phyloP scores from a whole-genome alignment of 2,888 invertebrate species.

The Helicoverpa assulta region DNA sequence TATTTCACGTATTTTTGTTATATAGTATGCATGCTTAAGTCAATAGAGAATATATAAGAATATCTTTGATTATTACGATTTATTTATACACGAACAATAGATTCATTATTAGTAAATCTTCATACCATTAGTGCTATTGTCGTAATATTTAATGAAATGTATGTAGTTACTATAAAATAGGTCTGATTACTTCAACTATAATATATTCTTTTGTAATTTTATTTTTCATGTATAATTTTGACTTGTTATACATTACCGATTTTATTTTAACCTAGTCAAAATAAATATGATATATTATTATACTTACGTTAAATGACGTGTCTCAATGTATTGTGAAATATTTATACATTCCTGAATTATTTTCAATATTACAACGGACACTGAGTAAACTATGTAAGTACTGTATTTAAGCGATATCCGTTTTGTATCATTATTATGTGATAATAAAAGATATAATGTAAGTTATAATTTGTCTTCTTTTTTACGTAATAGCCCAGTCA shows the following conservation, averaged over 20 bases:
- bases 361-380: conserved; percentile 1
- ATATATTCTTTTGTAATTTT: not conserved
- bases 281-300: conserved; percentile 12
- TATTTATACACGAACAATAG: conserved; percentile 2
- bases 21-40: not conserved
- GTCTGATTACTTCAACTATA: not conserved
- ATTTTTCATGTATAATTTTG: conserved; percentile 7
- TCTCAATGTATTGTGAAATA: conserved; percentile 30
- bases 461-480: conserved; percentile 8
- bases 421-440: conserved; percentile 62
- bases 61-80: not conserved
- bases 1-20: not conserved
- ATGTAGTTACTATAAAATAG: not conserved
- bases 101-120: not conserved
- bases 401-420: conserved; percentile 53
- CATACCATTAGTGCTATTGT: not conserved
- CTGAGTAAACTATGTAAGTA: conserved; percentile 29
- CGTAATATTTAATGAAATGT: not conserved
- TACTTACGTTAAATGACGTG: not conserved
- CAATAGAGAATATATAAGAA: too few relatives aligned
- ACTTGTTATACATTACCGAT: conserved; percentile 23
- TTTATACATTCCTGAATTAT: conserved; percentile 35
- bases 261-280: conserved; percentile 41
- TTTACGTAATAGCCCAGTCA: too few relatives aligned
- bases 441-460: conserved; percentile 57